Evolutionary conservation across 2,888 invertebrate species (phyloP), one percentile per base, ranked within the genome.

Genomic region (Drosophila macrospina): DNA sequence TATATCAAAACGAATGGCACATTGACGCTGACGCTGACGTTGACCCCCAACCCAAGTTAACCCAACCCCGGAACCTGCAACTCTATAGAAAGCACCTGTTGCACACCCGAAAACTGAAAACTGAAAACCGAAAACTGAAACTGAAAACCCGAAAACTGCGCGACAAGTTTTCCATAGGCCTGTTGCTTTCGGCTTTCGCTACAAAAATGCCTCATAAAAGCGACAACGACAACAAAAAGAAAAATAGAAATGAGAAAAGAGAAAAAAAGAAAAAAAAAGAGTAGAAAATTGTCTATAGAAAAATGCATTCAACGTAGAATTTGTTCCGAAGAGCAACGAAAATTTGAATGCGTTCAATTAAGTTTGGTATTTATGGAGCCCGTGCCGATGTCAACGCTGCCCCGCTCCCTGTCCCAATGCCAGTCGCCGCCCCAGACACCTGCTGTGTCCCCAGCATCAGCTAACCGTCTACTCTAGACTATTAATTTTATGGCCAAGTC

Each of bases 151-250:
- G 70, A 72, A 69, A 80, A 75, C 59, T 73, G 66, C 62, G 69
- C 84, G 78, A 86, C 83, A 84, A 87, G 85, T 84, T 89, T 83
- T 76, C 78, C 80, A 75, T 73, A 56, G 70, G 67, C 78, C 41
- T 68, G 64, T 39, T 44, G 55, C 55, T 55, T 55, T 67, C 54
- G 74, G 88, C 89, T 86, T 86, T 86, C 86, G 86, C 89, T 89
- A 86, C 82, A 86, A 86, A 86, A 89, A 86, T 86, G 78, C 88
- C 76, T 89, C 89, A 80, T 87, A 86, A 89, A 78, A 77, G 68
- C 77, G 65, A 74, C 70, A 65, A 76, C 47, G 69, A 55, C 50
- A 59, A 51, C 48, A 75, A 65, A 55, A 55, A 54, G 64, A 61
- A 61, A 50, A 55, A 68, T 56, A 56, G 30, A 42, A 13, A 44